Evolutionary conservation across 2,888 invertebrate species (phyloP), one percentile per base, ranked within the genome.

Genomic region (Calephelis perditalis): DNA sequence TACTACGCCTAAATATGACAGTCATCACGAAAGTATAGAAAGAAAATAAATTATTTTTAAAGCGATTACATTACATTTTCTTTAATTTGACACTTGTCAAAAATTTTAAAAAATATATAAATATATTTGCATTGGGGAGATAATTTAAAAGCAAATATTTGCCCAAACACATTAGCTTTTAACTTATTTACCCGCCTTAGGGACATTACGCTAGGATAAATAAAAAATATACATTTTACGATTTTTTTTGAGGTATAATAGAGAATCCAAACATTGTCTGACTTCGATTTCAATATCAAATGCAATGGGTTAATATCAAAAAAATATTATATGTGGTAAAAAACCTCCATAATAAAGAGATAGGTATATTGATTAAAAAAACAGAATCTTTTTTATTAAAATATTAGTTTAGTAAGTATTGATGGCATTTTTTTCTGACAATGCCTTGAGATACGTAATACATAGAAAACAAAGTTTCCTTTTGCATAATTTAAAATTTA

Each of bases 1-100:
- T 52, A 52, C 52, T 52, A 52, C 52, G 52, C 11, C 52, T 52
- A 52, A 52, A 52, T 52, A 52, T 52, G 52, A 52, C 11, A 49
- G 49, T 49, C 26, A 26, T 49, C 10, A 15, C 26, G 49, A 49
- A 49, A 52, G 26, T 26, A 52, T 35, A 52, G 26, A 52, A 35
- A 5, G 52, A 52, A 52, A 52, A 35, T 35, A 52, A 52, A 11
- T 35, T 15, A 11, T 11, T 52, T 52, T 52, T 52, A 52, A 52
- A 52, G 52, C 52, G 52, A 52, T 26, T 52, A 52, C 26, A 52
- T 40, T 40, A 40, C 8, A 40, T 52, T 35, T 52, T 49, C 40
- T 15, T 35, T 10, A 52, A 52, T 52, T 52, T 52, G 52, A 52
- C 52, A 52, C 26, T 11, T 26, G 52, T 52, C 52, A 52, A 52